These are phyloP conservation scores for Adrianichthys oophorus DNA, from an alignment of 2,797 vertebrate species.

Conservation along the genomic window DNA sequence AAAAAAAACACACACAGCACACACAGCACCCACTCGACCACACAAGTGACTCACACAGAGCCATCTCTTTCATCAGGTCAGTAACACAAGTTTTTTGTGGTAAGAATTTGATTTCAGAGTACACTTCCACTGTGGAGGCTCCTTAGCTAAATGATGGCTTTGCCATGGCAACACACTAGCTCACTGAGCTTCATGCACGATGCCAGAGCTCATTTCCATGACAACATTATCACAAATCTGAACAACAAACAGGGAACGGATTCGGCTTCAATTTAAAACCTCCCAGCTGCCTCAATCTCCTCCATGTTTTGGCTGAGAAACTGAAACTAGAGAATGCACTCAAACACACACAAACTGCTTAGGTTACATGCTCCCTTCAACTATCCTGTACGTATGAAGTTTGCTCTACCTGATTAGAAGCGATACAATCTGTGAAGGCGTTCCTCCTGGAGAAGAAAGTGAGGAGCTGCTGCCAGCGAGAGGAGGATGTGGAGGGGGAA, in stretches of 20 bases:
- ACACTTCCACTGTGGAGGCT: conserved; percentile 22
- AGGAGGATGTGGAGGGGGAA: conserved; percentile 82
- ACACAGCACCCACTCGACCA: not conserved
- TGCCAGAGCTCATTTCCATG: conserved; percentile 64
- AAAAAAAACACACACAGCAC: not conserved
- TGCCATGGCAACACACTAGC: conserved; percentile 64
- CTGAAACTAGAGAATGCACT: conserved; percentile 44
- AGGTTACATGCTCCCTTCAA: too few species aligned
- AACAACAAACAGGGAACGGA: conserved; percentile 38
- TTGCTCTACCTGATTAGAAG: conserved; percentile 88
- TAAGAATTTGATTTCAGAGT: conserved; percentile 19
- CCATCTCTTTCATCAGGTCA: conserved; percentile 8
- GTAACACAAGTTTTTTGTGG: conserved; percentile 8
- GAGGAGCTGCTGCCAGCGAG: conserved; percentile 95
- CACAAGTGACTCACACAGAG: conserved; percentile 1
- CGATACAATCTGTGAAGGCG: conserved; percentile 96
- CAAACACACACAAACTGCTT: conserved; percentile 15
- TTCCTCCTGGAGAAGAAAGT: conserved; percentile 93
- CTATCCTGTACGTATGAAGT: conserved; percentile 16
- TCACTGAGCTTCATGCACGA: conserved; percentile 36
- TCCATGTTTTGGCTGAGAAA: conserved; percentile 32
- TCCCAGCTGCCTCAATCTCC: conserved; percentile 17
- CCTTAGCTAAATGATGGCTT: conserved; percentile 43
- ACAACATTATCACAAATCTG: conserved; percentile 66
- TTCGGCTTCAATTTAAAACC: conserved; percentile 33